Base-by-base conservation (phyloP, 2,888 invertebrate genomes). In the Pyrocoelia pectoralis region DNA sequence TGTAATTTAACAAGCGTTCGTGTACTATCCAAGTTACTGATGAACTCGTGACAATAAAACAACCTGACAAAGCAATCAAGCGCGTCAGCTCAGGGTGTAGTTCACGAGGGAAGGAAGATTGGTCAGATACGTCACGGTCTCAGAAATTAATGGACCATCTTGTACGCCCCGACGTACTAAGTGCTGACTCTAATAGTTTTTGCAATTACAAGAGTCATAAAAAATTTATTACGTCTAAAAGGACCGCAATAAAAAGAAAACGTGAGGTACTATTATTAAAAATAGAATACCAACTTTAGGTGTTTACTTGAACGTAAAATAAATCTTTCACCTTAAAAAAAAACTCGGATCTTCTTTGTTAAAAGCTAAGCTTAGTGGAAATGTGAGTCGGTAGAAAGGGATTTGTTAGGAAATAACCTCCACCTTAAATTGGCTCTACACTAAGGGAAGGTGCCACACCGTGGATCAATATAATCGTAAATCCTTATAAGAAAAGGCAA, bases 31-130 rank as follows among this genome's bases (percentile, higher is more conserved):
- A 72, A 70, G 71, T 71, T 70, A 68, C 73, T 70, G 75, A 77
- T 75, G 75, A 76, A 75, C 75, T 71, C 73, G 66, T 76, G 77
- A 79, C 79, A 78, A 79, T 80, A 78, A 79, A 79, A 76, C 76
- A 76, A 78, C 79, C 77, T 78, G 79, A 80, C 80, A 74, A 80
- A 79, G 80, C 79, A 80, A 79, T 79, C 79, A 79, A 75, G 73
- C 76, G 75, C 71, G 74, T 71, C 76, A 70, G 74, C 69, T 64
- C 69, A 67, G 74, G 75, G 73, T 67, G 66, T 51, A 62, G 55
- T 70, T 65, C 53, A 61, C 57, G 46, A 69, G 70, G 74, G 70
- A 70, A 67, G 62, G 68, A 68, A 79, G 79, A 80, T 80, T 79
- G 79, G 79, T 76, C 69, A 76, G 79, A 80, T 80, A 80, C 76